Evolutionary conservation across 1,140 invertebrate species (phyloP).

Genomic region (Polypedilum vanderplanki): DNA sequence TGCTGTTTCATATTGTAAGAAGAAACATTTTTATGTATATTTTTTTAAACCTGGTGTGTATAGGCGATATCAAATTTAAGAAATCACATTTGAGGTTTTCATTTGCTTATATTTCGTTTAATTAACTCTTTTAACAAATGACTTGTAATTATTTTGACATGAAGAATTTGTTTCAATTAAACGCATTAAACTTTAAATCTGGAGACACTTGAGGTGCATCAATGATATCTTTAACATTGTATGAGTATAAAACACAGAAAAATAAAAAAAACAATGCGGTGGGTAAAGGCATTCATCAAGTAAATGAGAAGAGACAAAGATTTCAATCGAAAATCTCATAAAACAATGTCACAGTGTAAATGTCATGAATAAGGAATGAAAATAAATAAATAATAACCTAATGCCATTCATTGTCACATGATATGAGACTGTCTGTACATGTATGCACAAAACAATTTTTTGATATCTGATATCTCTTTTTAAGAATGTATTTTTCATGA

Average conservation of each 20-base stretch:
- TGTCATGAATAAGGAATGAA: neutral
- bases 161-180: conserved; percentile 26
- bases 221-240: neutral
- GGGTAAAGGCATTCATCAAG: conserved; percentile 11
- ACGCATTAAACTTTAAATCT: neutral
- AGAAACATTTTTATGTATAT: neutral
- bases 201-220: neutral
- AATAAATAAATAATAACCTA: conserved; percentile 10
- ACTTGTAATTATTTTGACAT: conserved; percentile 20
- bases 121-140: conserved; percentile 29
- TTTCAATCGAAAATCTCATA: conserved; percentile 14
- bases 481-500: neutral
- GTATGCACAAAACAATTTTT: too few relatives aligned
- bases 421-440: neutral
- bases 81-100: neutral
- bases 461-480: conserved; percentile 15
- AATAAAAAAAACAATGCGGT: neutral
- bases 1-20: neutral
- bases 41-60: too few relatives aligned
- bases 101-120: conserved; percentile 3
- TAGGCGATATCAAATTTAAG: neutral
- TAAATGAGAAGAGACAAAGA: neutral
- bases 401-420: neutral
- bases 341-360: neutral
- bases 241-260: neutral